A percentile compares a stretch with the other conserved stretches of the same genome.
phyloP scores from a whole-genome alignment of 2,888 invertebrate species.

The Helleia helle region DNA sequence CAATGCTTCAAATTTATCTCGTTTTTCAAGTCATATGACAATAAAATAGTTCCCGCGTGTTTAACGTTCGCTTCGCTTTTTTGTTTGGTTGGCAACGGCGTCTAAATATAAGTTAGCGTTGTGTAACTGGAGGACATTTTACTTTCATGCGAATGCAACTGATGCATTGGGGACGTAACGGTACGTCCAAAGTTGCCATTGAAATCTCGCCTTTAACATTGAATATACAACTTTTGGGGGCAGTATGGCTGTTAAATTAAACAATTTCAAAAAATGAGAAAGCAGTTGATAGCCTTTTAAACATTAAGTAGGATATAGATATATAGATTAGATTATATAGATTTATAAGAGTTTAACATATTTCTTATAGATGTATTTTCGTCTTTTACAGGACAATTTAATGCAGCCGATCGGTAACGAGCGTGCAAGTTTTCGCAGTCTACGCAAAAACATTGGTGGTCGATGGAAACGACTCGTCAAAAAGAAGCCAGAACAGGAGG shows the following conservation, averaged over 20 bases:
- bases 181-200: slow-evolving; percentile 37
- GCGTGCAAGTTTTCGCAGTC: slow-evolving; percentile 85
- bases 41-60: slow-evolving; percentile 25
- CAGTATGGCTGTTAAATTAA: slow-evolving; percentile 6
- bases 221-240: neutral
- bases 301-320: too few relatives aligned
- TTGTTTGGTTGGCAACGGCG: slow-evolving; percentile 37
- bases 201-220: slow-evolving; percentile 9
- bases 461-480: slow-evolving; percentile 89
- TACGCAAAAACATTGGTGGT: slow-evolving; percentile 89
- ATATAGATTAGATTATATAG: too few relatives aligned
- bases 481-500: slow-evolving; percentile 86
- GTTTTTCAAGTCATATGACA: slow-evolving; percentile 16
- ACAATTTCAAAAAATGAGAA: neutral
- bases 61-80: slow-evolving; percentile 29
- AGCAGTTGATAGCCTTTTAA: neutral
- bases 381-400: slow-evolving; percentile 82
- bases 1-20: slow-evolving; percentile 6
- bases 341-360: neutral
- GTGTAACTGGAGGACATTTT: slow-evolving; percentile 45
- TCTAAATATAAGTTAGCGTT: slow-evolving; percentile 46
- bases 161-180: slow-evolving; percentile 47
- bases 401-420: slow-evolving; percentile 81
- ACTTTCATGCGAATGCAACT: slow-evolving; percentile 36
- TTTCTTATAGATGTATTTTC: slow-evolving; percentile 29